A percentile compares a stretch with the other conserved stretches of the same genome.
Evolutionary conservation across 2,113 vertebrate genomes (phyloP).

Genomic region (Periophthalmodon schlosseri): DNA sequence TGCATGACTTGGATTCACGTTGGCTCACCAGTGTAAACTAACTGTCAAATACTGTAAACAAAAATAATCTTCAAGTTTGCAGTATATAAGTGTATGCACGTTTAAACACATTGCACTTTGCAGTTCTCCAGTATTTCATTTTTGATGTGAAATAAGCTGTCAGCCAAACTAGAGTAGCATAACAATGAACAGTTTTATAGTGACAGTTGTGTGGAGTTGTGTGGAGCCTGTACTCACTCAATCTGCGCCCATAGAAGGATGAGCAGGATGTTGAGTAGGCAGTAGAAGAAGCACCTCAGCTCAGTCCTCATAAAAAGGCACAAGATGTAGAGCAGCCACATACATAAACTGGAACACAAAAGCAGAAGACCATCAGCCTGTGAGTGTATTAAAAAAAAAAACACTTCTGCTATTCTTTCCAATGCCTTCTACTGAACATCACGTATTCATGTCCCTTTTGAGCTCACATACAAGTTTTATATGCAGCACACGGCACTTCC

Average conservation of each 20-base stretch:
- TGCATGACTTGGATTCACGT: not conserved
- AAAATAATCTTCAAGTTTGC: too few relatives aligned
- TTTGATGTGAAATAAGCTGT: not conserved
- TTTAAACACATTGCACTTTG: too few relatives aligned
- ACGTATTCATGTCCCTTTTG: conserved; percentile 36
- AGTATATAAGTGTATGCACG: too few relatives aligned
- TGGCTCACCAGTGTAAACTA: not conserved
- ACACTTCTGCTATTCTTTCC: conserved; percentile 49
- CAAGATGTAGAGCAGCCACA: conserved; percentile 50
- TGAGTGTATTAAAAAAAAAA: conserved; percentile 16
- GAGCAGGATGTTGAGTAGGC: conserved; percentile 51
- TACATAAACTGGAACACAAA: conserved; percentile 41
- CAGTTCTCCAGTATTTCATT: too few relatives aligned
- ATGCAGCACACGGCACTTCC: conserved; percentile 50
- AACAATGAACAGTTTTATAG: not conserved
- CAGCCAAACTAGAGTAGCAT: not conserved
- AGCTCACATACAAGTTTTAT: conserved; percentile 19
- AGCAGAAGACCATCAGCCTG: conserved; percentile 35
- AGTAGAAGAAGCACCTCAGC: conserved; percentile 51
- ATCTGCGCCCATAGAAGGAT: conserved; percentile 64
- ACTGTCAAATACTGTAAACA: not conserved
- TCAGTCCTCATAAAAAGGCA: conserved; percentile 57
- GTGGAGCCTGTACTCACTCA: conserved; percentile 55
- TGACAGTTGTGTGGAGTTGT: too few relatives aligned
- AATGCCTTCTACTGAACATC: conserved; percentile 21